Base-by-base conservation (phyloP, 2,797 vertebrate species). In the Rhinophrynus dorsalis region DNA sequence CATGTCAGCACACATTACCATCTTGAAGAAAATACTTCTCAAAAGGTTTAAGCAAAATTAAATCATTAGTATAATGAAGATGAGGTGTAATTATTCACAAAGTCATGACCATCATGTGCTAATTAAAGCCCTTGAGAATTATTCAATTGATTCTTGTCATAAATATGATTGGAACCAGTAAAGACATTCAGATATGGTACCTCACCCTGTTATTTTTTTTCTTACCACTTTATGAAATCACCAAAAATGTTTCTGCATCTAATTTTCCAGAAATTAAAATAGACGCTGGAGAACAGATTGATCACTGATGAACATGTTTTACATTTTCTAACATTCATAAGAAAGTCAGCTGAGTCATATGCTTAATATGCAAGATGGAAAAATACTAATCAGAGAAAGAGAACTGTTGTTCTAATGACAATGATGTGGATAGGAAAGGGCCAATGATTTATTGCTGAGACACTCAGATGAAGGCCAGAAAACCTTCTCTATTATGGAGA, bases 111-210 rank as follows among this genome's bases (percentile, higher is more conserved):
- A 73, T 66, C 69, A 50, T 66, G 61, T 60, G 69, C 69, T 73
- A 73, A 73, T 73, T 73, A 73, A 66, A 73, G 52, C 69, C 48
- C 69, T 42, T 3, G 69, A 66, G 69, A 73, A 66, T 73, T 73
- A 47, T 24, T 50, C 62, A 58, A 73, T 61, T 66, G 69, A 52
- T 66, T 66, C 62, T 66, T 59, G 69, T 66, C 61, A 66, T 5
- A 73, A 65, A 73, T 60, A 23, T 73, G 62, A 73, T 73, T 59
- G 69, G 54, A 65, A 45, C 61, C 62, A 73, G 60, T 73, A 58
- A 73, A 73, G 62, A 73, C 55, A 45, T 73, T 66, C 24, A 26
- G 44, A 51, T 48, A 44, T 38, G 45, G 21, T 52, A 42, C 33
- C 51, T n/a, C 35, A 52, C 12, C 51, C 23, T 54, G 55, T 35